These are phyloP conservation scores for Neoitamus cyanurus DNA, from an alignment of 2,888 invertebrate genomes.

Conservation along the genomic window DNA sequence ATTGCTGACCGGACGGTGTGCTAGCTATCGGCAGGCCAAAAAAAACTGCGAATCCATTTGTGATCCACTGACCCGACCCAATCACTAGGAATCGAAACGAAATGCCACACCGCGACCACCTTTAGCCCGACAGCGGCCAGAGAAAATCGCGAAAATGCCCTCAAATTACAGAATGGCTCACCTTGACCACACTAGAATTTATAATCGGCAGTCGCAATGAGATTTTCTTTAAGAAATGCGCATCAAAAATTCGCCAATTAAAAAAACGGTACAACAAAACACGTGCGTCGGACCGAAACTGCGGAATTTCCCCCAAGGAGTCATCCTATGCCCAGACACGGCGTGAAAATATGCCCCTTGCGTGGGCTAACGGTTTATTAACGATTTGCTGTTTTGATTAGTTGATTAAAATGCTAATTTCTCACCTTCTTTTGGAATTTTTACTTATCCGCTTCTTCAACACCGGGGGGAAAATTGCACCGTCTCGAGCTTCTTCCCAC, in stretches of 20 bases:
- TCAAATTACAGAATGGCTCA: background rate
- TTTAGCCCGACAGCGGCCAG: background rate
- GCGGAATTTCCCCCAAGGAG: constrained; percentile 1
- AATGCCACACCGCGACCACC: background rate
- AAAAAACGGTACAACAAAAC: constrained; percentile 1
- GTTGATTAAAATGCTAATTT: background rate
- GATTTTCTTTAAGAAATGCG: constrained; percentile 6
- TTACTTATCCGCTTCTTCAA: constrained; percentile 16
- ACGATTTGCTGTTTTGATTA: background rate
- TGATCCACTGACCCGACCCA: background rate
- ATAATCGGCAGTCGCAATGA: background rate
- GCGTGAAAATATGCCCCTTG: background rate
- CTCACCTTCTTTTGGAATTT: constrained; percentile 25
- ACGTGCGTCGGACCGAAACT: constrained; percentile 32
- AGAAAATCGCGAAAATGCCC: background rate
- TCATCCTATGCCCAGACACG: background rate
- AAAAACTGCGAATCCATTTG: background rate
- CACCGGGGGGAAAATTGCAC: constrained; percentile 6
- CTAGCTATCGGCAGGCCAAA: too few species aligned
- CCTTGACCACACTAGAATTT: background rate
- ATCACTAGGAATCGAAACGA: background rate
- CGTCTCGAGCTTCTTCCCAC: constrained; percentile 27
- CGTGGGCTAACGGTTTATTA: background rate
- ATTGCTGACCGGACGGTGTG: background rate
- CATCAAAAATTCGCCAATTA: constrained; percentile 14